phyloP scores from a whole-genome alignment of 1,140 invertebrate genomes.

The Pachyrhynchus sulphureomaculatus region DNA sequence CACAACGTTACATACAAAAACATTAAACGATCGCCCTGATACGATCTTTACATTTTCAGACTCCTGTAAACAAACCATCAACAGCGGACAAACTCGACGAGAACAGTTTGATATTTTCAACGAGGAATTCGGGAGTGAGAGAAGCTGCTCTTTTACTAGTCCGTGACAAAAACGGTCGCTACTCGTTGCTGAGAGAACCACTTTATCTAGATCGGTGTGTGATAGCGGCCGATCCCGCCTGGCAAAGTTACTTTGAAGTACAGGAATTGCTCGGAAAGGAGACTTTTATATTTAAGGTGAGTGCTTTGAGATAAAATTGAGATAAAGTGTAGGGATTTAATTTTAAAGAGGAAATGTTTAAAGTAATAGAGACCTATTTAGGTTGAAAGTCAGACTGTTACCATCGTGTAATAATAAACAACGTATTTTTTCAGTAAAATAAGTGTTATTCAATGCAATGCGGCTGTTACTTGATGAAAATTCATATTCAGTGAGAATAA shows the following conservation, averaged over 20 bases:
- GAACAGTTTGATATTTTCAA: slow-evolving; percentile 58
- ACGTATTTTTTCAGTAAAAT: too few species aligned
- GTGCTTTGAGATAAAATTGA: too few species aligned
- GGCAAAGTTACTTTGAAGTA: slow-evolving; percentile 93
- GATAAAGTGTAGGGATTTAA: too few species aligned
- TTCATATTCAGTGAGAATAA: too few species aligned
- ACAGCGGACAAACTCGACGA: slow-evolving; percentile 48
- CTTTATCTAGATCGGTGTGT: slow-evolving; percentile 88
- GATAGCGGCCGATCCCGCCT: slow-evolving; percentile 80
- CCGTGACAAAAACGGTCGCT: slow-evolving; percentile 86
- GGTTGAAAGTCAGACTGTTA: too few species aligned
- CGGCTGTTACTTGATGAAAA: too few species aligned
- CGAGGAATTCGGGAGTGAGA: slow-evolving; percentile 68
- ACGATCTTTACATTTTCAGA: slow-evolving; percentile 18
- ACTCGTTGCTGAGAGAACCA: slow-evolving; percentile 83
- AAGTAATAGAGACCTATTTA: too few species aligned
- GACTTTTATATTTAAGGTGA: slow-evolving; percentile 91
- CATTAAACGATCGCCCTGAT: not conserved
- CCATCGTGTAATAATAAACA: too few species aligned
- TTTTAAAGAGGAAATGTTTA: too few species aligned
- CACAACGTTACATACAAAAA: slow-evolving; percentile 2
- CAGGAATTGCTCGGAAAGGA: slow-evolving; percentile 92
- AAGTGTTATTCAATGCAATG: too few species aligned
- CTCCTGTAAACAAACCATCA: slow-evolving; percentile 23
- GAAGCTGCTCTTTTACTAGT: slow-evolving; percentile 86